A percentile compares a stretch with the other conserved stretches of the same genome.
Conservation (phyloP, 1,140 invertebrate genomes). For the Drosophila quadrilineata region DNA sequence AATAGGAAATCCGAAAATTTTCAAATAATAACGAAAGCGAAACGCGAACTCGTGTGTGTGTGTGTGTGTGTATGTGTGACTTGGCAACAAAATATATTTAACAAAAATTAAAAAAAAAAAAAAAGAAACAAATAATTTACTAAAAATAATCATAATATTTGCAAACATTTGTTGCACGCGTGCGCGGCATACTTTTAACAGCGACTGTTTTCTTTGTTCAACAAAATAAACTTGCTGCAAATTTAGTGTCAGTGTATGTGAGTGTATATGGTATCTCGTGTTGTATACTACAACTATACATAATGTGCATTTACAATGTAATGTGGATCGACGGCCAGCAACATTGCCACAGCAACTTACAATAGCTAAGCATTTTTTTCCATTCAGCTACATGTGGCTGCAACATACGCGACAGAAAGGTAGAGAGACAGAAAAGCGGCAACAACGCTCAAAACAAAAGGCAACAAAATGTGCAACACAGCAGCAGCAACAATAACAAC, state of each 20-base stretch:
- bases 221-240: slow-evolving; percentile 38
- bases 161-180: slow-evolving; percentile 54
- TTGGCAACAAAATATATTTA: neutral
- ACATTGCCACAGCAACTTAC: slow-evolving; percentile 24
- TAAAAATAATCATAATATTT: slow-evolving; percentile 3
- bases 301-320: slow-evolving; percentile 35
- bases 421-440: slow-evolving; percentile 5
- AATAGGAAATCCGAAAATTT: slow-evolving; percentile 25
- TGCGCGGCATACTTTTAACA: slow-evolving; percentile 59
- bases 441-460: slow-evolving; percentile 13
- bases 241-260: neutral
- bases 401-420: slow-evolving; percentile 19
- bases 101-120: neutral
- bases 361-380: no score
- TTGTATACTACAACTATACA: slow-evolving; percentile 6
- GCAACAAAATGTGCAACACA: slow-evolving; percentile 8
- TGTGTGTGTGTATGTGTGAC: neutral
- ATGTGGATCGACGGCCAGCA: slow-evolving; percentile 22
- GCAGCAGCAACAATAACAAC: neutral
- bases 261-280: neutral
- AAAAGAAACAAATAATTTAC: neutral
- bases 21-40: no score
- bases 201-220: slow-evolving; percentile 60
- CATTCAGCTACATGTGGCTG: slow-evolving; percentile 46
- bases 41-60: neutral